Percentiles rank a stretch among this genome's conserved stretches.
Evolutionary conservation across 2,113 vertebrate species (phyloP).

Genomic region (Solea solea): DNA sequence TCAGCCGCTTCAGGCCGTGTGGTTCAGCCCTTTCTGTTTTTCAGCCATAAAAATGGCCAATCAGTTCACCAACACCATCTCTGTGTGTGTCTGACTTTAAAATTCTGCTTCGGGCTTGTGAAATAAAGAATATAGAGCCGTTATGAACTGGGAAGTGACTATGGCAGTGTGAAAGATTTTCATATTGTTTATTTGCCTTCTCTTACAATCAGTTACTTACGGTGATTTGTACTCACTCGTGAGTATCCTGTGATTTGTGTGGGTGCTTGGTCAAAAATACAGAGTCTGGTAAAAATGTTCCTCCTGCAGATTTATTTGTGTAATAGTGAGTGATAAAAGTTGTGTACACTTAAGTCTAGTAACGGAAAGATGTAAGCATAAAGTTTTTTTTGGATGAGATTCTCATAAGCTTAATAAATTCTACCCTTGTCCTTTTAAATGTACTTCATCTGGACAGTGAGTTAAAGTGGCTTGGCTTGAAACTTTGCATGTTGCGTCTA

Average conservation of each 20-base stretch:
- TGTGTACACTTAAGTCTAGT: neutral
- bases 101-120: neutral
- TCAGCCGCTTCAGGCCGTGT: neutral
- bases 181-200: slow-evolving; percentile 6
- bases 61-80: neutral
- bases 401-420: neutral
- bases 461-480: neutral
- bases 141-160: slow-evolving; percentile 22
- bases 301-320: neutral
- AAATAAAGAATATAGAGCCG: slow-evolving; percentile 6
- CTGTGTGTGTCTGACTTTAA: slow-evolving; percentile 8
- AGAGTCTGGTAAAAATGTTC: too few relatives aligned
- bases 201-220: neutral
- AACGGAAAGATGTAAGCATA: neutral
- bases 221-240: neutral
- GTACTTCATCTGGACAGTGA: neutral
- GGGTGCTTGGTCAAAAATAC: neutral
- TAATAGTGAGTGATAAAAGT: neutral
- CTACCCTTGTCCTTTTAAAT: neutral
- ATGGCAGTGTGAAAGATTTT: slow-evolving; percentile 42
- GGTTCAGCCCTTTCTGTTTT: slow-evolving; percentile 5
- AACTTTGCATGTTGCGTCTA: neutral
- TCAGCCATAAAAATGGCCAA: slow-evolving; percentile 13
- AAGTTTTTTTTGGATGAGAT: neutral
- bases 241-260: neutral